Percentiles rank a stretch among this genome's conserved stretches.
Conservation (phyloP, 2,888 invertebrate species). For the Andrena fulva region DNA sequence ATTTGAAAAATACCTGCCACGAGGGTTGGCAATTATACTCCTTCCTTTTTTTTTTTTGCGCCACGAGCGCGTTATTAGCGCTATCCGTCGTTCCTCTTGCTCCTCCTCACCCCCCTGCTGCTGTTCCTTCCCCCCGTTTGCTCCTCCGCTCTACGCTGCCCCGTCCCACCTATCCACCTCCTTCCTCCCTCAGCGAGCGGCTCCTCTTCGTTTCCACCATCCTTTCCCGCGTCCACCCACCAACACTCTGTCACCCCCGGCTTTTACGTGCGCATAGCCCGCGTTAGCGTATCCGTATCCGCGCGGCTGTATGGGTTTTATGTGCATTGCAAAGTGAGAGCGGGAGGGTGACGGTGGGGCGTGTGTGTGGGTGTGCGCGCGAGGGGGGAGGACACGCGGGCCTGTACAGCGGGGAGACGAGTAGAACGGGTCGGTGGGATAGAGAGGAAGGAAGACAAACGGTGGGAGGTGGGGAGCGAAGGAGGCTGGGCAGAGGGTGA, state of each 20-base stretch:
- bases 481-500: conserved; percentile 23
- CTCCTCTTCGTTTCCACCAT: conserved; percentile 51
- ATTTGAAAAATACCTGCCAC: conserved; percentile 76
- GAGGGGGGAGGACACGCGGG: conserved; percentile 13
- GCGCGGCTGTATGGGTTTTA: conserved; percentile 53
- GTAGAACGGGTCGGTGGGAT: conserved; percentile 37
- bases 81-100: conserved; percentile 73
- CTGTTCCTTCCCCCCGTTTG: conserved; percentile 39
- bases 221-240: conserved; percentile 36
- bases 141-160: conserved; percentile 21
- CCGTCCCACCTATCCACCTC: conserved; percentile 9
- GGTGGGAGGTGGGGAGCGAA: conserved; percentile 35
- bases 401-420: conserved; percentile 25
- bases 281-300: conserved; percentile 52
- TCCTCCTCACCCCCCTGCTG: conserved; percentile 40
- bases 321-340: conserved; percentile 55
- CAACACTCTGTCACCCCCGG: conserved; percentile 39
- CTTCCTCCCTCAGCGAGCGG: conserved; percentile 15
- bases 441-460: conserved; percentile 48
- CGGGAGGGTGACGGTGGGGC: conserved; percentile 12
- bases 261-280: conserved; percentile 50
- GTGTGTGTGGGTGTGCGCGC: conserved; percentile 8
- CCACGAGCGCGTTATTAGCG: conserved; percentile 78
- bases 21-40: conserved; percentile 79
- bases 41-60: conserved; percentile 72